phyloP scores from a whole-genome alignment of 1,140 invertebrate genomes.

The Maniola jurtina region DNA sequence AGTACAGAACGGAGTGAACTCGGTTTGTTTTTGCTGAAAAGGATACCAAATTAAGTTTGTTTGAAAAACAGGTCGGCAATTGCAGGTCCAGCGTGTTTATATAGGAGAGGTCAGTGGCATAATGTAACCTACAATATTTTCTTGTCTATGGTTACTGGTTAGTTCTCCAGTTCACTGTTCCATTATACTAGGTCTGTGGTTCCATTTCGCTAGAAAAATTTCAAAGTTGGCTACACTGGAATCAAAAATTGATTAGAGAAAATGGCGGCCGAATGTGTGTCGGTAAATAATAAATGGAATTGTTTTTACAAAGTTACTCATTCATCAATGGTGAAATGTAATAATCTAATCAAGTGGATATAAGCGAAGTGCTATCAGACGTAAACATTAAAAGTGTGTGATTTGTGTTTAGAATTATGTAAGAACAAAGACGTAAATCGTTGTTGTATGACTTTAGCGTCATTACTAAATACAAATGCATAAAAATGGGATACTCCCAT shows the following conservation, averaged over 20 bases:
- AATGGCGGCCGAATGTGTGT: conserved; percentile 61
- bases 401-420: conserved; percentile 60
- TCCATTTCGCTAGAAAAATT: not conserved
- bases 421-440: conserved; percentile 56
- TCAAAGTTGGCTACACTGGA: not conserved
- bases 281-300: conserved; percentile 63
- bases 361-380: conserved; percentile 38
- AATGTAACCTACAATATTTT: too few species aligned
- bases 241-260: conserved; percentile 47
- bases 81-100: too few species aligned
- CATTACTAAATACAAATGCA: conserved; percentile 66
- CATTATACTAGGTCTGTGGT: too few species aligned
- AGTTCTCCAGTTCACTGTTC: too few species aligned
- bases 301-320: conserved; percentile 45
- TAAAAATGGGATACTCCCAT: conserved; percentile 72
- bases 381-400: conserved; percentile 23
- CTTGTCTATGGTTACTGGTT: too few species aligned
- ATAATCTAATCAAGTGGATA: conserved; percentile 38
- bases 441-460: conserved; percentile 52
- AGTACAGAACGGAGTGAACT: too few species aligned
- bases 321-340: conserved; percentile 52
- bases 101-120: too few species aligned
- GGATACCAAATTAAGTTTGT: too few species aligned
- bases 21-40: too few species aligned
- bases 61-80: too few species aligned